Conservation (phyloP, 2,113 vertebrate genomes). For the Megaceryle maxima region DNA sequence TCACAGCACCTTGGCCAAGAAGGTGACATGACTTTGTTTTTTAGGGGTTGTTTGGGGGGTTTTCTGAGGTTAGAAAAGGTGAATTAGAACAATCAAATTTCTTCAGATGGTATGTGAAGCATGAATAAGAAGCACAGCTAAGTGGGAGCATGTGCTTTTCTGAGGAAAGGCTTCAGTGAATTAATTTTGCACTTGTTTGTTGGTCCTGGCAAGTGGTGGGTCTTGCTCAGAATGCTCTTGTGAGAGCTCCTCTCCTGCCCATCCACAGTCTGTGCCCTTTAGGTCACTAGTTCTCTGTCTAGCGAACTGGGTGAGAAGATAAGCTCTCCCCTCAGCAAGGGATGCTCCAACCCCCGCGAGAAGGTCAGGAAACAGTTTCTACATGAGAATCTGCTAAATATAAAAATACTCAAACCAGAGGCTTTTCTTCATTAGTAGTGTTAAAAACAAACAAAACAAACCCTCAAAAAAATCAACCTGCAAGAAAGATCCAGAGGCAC, state of each 20-base stretch:
- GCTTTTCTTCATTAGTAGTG: neutral
- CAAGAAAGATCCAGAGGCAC: neutral
- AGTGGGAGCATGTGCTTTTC: neutral
- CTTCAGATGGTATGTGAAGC: neutral
- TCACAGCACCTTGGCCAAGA: neutral
- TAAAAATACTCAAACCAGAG: neutral
- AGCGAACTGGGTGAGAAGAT: neutral
- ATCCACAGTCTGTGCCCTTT: neutral
- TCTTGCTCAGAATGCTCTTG: accelerated
- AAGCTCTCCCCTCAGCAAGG: neutral
- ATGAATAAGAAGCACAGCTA: neutral
- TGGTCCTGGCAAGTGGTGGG: neutral
- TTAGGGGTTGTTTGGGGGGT: neutral
- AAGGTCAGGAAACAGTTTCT: neutral
- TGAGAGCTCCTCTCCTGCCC: neutral
- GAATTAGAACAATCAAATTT: neutral
- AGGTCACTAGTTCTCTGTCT: neutral
- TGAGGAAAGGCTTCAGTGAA: neutral
- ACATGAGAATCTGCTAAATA: neutral
- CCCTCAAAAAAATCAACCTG: too few species aligned
- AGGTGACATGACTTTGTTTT: neutral
- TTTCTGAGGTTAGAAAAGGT: neutral
- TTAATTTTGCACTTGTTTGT: neutral
- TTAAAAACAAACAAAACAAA: neutral
- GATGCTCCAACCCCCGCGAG: neutral